Base-by-base conservation (phyloP, 2,113 vertebrate genomes). In the Corydoras maculifer region DNA sequence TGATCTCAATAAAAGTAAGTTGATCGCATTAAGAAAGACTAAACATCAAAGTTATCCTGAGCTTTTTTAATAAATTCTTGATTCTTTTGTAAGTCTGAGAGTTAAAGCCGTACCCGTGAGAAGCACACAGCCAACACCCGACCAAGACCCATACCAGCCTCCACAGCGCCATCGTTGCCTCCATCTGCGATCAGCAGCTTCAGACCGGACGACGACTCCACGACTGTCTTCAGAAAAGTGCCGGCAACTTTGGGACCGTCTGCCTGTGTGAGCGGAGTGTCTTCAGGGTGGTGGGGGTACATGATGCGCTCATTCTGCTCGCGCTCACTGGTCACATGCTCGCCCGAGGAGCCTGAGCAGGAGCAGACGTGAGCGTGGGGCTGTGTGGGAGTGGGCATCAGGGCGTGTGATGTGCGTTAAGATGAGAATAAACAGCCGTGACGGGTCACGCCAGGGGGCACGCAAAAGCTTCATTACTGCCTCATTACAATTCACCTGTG, bases 291-390 rank as follows among this genome's bases (percentile, higher is more conserved):
- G 67, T 60, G 62, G 12, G 49, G 49, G 10, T 43, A 8, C 35
- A 43, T 43, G 35, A 43, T 43, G 35, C 32, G 5, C 29, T 82
- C 81, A 84, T 82, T 85, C 29, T 80, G 51, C 58, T 73, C 68
- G 75, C 65, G 68, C 58, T 74, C 64, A 43, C 25, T 84, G 75
- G 72, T 72, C 83, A 86, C 76, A 86, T 84, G 78, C 77, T 85
- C 75, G 82, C 86, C 87, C 67, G 83, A 85, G 82, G 81, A 86
- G 83, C 79, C 76, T 75, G 79, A 83, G 86, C 86, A 88, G 87
- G 88, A 84, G 83, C 58, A 59, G 8, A 32, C 2, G 61, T 58
- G 69, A 57, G 61, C 57, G 49, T 54, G 69, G 18, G 12, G 15
- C 6, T 30, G 69, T 71, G 68, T 62, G 59, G 53, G 59, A 62